These are phyloP conservation scores for Columba guinea DNA, from an alignment of 2,797 vertebrate species.

Conservation along the genomic window DNA sequence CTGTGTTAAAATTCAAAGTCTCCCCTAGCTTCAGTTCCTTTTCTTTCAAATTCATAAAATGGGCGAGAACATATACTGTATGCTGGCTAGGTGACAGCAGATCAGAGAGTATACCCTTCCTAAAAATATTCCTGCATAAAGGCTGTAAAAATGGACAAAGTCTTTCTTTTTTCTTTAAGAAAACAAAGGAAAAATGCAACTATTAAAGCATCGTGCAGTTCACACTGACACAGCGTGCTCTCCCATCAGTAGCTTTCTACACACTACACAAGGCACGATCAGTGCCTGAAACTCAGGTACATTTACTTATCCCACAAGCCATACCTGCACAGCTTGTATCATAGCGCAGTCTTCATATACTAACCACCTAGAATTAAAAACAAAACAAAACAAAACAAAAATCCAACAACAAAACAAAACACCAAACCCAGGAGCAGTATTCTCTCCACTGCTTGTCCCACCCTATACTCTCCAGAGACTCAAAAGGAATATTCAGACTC, in stretches of 20 bases:
- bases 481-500: background rate
- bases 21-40: background rate
- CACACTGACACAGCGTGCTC: background rate
- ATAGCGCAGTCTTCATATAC: background rate
- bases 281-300: background rate
- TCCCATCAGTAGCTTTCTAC: background rate
- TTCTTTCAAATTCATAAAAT: background rate
- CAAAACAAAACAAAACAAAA: too few species aligned
- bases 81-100: background rate
- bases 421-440: background rate
- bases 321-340: background rate
- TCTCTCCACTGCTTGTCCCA: background rate
- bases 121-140: background rate
- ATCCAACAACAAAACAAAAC: too few species aligned
- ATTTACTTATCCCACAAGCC: background rate
- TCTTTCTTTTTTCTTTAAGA: background rate
- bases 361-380: background rate
- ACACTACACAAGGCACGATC: background rate
- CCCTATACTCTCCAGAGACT: background rate
- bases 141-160: background rate
- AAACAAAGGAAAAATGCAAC: background rate
- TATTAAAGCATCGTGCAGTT: fast-evolving
- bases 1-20: background rate
- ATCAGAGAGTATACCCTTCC: background rate
- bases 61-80: background rate